Evolutionary conservation across 2,797 vertebrate species (phyloP).

Genomic region (Chelon labrosus): DNA sequence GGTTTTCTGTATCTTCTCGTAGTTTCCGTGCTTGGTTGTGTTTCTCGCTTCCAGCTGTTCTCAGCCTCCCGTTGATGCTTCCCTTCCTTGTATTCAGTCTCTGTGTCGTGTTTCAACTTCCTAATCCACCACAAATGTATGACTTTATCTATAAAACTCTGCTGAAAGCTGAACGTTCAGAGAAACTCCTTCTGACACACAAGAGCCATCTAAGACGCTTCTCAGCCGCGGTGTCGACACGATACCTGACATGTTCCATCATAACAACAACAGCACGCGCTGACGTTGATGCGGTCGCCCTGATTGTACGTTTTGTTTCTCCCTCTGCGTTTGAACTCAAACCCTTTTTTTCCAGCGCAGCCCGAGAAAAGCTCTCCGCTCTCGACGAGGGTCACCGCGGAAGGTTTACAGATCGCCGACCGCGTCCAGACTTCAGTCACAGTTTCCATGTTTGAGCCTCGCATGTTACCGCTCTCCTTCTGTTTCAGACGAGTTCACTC

Average conservation of each 20-base stretch:
- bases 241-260: constrained; percentile 28
- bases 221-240: constrained; percentile 46
- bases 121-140: neutral
- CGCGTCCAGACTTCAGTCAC: constrained; percentile 55
- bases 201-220: constrained; percentile 28
- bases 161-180: neutral
- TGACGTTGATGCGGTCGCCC: constrained; percentile 54
- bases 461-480: constrained; percentile 1
- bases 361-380: constrained; percentile 28
- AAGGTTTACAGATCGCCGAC: constrained; percentile 52
- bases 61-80: too few species aligned
- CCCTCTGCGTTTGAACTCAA: constrained; percentile 26
- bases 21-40: too few species aligned
- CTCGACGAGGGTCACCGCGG: constrained; percentile 50
- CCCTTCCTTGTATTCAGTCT: neutral
- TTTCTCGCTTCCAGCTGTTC: too few species aligned
- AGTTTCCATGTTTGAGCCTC: constrained; percentile 62
- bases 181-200: constrained; percentile 28
- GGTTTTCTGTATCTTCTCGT: too few species aligned
- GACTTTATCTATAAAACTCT: neutral
- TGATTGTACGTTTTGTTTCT: constrained; percentile 57
- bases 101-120: too few species aligned
- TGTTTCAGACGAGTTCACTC: constrained; percentile 7
- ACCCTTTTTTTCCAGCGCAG: constrained; percentile 39
- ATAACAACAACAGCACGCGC: constrained; percentile 31